phyloP scores from a whole-genome alignment of 2,113 vertebrate genomes.

The Xenopus laevis region DNA sequence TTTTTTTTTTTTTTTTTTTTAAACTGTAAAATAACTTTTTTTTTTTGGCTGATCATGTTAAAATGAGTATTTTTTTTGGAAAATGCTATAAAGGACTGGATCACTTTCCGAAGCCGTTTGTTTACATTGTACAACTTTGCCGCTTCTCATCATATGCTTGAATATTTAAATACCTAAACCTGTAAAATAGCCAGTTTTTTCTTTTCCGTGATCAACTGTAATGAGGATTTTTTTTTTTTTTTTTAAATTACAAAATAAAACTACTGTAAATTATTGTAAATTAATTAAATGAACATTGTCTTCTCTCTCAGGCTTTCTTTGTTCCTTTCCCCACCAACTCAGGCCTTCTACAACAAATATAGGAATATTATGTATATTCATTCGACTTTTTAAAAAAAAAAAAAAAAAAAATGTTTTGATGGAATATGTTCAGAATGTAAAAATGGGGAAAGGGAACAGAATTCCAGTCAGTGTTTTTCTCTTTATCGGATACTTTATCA shows the following conservation, averaged over 20 bases:
- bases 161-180: conserved; percentile 94
- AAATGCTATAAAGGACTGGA: conserved; percentile 79
- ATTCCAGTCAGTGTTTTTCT: conserved; percentile 61
- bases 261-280: conserved; percentile 97
- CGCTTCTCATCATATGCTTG: conserved; percentile 85
- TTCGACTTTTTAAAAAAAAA: conserved; percentile 64
- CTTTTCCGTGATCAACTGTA: conserved; percentile 77
- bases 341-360: conserved; percentile 81
- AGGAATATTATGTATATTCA: conserved; percentile 61
- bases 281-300: conserved; percentile 82
- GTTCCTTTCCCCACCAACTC: conserved; percentile 86
- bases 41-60: conserved; percentile 70
- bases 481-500: conserved; percentile 63
- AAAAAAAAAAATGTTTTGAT: conserved; percentile 56
- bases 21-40: conserved; percentile 66
- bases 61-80: conserved; percentile 68
- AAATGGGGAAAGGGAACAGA: conserved; percentile 72
- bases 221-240: conserved; percentile 71
- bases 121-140: conserved; percentile 90
- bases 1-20: conserved; percentile 72
- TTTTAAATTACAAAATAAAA: conserved; percentile 72
- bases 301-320: conserved; percentile 82
- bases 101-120: conserved; percentile 97
- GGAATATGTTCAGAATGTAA: conserved; percentile 85
- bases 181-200: conserved; percentile 81